phyloP scores from a whole-genome alignment of 2,888 invertebrate species.

The Temnothorax rugatulus region DNA sequence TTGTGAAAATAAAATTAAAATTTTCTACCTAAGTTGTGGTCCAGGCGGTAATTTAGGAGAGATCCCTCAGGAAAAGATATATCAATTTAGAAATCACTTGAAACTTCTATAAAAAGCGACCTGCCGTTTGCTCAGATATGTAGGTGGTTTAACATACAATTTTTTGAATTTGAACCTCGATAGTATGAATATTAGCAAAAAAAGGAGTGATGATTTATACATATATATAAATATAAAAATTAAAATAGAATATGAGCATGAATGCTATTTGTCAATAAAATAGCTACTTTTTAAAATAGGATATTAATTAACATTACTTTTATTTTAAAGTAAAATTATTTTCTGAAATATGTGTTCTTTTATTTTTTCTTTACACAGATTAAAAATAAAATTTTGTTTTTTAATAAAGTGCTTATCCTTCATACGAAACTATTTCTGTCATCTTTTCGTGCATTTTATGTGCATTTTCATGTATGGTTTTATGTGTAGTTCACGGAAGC shows the following conservation, averaged over 20 bases:
- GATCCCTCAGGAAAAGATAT: background rate
- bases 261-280: background rate
- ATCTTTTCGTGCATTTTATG: background rate
- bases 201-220: background rate
- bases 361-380: background rate
- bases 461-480: too few relatives aligned
- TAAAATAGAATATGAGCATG: background rate
- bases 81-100: background rate
- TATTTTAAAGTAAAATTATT: background rate
- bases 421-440: background rate
- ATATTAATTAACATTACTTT: background rate
- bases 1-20: conserved; percentile 14
- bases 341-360: background rate
- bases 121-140: background rate
- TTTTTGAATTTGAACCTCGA: background rate
- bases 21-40: background rate
- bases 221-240: background rate
- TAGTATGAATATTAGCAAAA: background rate
- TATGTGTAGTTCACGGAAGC: too few relatives aligned
- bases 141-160: background rate
- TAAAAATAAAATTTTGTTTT: background rate
- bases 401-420: background rate
- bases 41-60: background rate
- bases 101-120: background rate
- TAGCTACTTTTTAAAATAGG: background rate